A percentile compares a stretch with the other conserved stretches of the same genome.
Conservation (phyloP, 2,797 vertebrate species). For the Aythya fuligula region DNA sequence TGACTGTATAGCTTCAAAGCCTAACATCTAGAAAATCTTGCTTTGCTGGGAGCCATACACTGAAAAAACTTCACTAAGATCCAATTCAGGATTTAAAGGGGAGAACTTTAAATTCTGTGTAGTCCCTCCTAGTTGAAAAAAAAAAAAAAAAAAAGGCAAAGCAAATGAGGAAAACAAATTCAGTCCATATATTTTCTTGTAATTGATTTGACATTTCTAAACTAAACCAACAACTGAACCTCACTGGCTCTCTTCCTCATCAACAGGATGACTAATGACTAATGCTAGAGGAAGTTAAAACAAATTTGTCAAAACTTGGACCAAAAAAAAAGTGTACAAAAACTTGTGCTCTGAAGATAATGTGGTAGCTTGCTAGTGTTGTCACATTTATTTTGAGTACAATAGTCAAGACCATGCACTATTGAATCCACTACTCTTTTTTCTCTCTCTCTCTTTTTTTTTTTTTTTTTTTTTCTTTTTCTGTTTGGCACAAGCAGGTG, state of each 20-base stretch:
- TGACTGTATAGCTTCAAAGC: background rate
- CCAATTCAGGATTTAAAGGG: background rate
- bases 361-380: background rate
- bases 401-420: background rate
- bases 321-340: background rate
- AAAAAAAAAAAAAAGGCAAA: background rate
- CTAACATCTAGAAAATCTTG: background rate
- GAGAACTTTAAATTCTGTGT: background rate
- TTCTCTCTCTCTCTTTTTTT: background rate
- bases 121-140: background rate
- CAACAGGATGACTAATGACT: background rate
- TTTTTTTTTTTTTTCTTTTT: no score
- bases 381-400: background rate
- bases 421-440: background rate
- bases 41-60: background rate
- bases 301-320: background rate
- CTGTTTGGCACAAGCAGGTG: constrained; percentile 76
- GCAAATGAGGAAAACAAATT: background rate
- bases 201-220: background rate
- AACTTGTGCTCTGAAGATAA: background rate
- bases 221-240: background rate
- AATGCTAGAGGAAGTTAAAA: background rate
- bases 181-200: background rate
- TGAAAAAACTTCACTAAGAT: background rate
- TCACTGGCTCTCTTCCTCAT: background rate